Base-by-base conservation (phyloP, 2,113 vertebrate species). In the Trogon melanurus region DNA sequence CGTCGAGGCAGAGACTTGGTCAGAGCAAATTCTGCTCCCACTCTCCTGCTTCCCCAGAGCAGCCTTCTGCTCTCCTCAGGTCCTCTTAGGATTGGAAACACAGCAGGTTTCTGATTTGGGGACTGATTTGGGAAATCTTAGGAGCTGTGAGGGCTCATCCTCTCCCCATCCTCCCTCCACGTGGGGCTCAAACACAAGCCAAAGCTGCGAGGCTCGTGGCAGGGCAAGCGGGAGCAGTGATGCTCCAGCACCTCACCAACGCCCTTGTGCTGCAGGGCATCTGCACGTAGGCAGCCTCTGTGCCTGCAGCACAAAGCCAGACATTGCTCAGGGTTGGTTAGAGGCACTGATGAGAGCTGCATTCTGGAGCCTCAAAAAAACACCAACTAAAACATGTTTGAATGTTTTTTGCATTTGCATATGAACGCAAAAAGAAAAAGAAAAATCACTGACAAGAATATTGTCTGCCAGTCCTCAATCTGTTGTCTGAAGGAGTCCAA, bases 31-130 rank as follows among this genome's bases (percentile, higher is more conserved):
- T 45, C 67, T 13, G 38, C 58, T 73, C 60, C 61, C 57, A 54
- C 62, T 44, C 62, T 45, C 41, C 32, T 0, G 0, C 19, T 48
- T 14, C 67, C 25, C 30, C 11, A 1, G 4, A 62, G 19, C 13
- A 45, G 11, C 1, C 27, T 17, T 50, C 17, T 6, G 11, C 71
- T 54, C 51, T 92, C 51, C 79, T 7, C 26, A 34, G 18, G 8
- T 12, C 7, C 38, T 23, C 65, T 13, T 29, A 25, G 58, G 23
- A 45, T 51, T 30, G 36, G 16, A 56, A 58, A 30, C 66, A 71
- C 66, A 26, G 14, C 15, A 23, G 9, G 15, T 7, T 56, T 64
- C 32, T n/a, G 17, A 13, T 38, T 0, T 48, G 38, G 12, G 45
- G 62, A 80, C 22, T 4, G 13, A n/a, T n/a, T n/a, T n/a, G n/a